Base-by-base conservation (phyloP, 2,888 invertebrate genomes). In the Agonum fuliginosum region DNA sequence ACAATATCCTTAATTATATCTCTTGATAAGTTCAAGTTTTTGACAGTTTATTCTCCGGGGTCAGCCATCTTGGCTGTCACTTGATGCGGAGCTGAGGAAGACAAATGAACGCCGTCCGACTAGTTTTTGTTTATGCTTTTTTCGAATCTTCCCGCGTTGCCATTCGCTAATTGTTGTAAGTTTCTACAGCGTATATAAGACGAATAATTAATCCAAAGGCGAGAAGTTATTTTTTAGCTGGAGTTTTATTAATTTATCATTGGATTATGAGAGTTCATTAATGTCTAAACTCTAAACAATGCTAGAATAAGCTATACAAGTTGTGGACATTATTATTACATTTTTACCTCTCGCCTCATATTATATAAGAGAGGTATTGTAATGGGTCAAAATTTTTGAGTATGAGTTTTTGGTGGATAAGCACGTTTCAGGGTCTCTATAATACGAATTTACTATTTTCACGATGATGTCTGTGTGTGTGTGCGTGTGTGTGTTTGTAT, bases 51-150 rank as follows among this genome's bases (percentile, higher is more conserved):
- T 24, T 27, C 43, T 17, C 43, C 5, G 43, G 5, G 43, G 43
- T 69, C 69, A 46, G 69, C 43, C 69, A 69, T 69, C 69, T 69
- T 69, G 6, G 24, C 46, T 46, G 69, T 46, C 69, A 69, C 41
- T 46, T 69, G 43, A 69, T 14, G 43, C 30, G 8, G 58, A 8
- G 12, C 43, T 69, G 69, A 69, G 24, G 69, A 69, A 69, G 69
- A 69, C 69, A 69, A 69, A 69, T 69, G 69, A 69, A 69, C 27
- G 69, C 5, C 22, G 41, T 27, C 69, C 34, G 24, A 27, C 41
- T 46, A 27, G 46, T 69, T 69, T 69, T 69, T 69, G 43, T 69
- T 43, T 43, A 69, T 69, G 46, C 43, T 43, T 46, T 69, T 69
- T 67, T 67, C 54, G 3, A 8, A n/a, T 22, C 22, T 20, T 6